Evolutionary conservation across 2,888 invertebrate species (phyloP).

Genomic region (Pyrrhosoma nymphula): DNA sequence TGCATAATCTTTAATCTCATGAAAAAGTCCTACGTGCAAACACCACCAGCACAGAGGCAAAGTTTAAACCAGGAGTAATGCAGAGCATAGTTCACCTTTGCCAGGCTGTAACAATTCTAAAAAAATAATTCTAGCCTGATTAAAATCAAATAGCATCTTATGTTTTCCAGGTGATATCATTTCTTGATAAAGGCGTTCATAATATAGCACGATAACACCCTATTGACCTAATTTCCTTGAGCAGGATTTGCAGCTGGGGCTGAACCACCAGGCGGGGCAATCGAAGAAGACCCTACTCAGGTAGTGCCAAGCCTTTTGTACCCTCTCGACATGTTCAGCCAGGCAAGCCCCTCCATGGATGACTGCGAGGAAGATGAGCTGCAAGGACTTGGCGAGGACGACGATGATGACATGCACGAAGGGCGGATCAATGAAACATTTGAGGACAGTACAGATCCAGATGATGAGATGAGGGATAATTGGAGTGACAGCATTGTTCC

Average conservation of each 20-base stretch:
- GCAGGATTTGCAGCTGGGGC: slow-evolving; percentile 35
- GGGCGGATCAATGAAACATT: slow-evolving; percentile 31
- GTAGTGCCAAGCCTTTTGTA: slow-evolving; percentile 71
- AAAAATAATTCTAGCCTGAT: too few species aligned
- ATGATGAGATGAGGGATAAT: neutral
- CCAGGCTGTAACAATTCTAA: too few species aligned
- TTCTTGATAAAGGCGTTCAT: too few species aligned
- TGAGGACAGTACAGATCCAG: slow-evolving; percentile 2
- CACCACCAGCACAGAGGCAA: too few species aligned
- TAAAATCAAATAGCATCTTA: too few species aligned
- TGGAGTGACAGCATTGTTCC: slow-evolving; percentile 31
- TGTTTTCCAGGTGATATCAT: too few species aligned
- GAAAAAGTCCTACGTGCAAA: too few species aligned
- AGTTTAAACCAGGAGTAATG: too few species aligned
- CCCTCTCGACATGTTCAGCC: slow-evolving; percentile 72
- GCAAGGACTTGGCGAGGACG: slow-evolving; percentile 66
- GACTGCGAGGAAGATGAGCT: slow-evolving; percentile 69
- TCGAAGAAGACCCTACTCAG: slow-evolving; percentile 71
- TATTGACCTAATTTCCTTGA: neutral
- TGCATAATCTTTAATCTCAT: too few species aligned
- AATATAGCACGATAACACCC: too few species aligned
- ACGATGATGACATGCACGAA: slow-evolving; percentile 23
- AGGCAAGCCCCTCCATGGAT: slow-evolving; percentile 67
- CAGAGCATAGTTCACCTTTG: too few species aligned
- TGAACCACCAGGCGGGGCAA: neutral